phyloP scores from a whole-genome alignment of 2,797 vertebrate genomes.

The Melanogrammus aeglefinus region DNA sequence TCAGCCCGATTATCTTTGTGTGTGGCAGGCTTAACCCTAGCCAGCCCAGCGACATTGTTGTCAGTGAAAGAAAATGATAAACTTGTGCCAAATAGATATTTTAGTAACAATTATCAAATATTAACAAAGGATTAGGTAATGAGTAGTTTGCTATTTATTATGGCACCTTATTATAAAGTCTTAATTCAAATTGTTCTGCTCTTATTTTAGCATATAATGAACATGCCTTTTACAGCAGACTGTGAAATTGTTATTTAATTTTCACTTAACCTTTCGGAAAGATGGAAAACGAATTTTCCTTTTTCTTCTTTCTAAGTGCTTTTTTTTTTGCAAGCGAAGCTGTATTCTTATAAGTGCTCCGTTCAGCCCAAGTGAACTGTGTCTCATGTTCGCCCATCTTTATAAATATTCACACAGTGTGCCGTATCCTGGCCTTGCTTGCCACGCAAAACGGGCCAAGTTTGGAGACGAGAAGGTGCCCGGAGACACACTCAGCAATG shows the following conservation, averaged over 20 bases:
- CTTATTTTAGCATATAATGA: slow-evolving; percentile 62
- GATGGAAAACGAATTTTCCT: slow-evolving; percentile 14
- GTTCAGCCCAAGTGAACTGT: slow-evolving; percentile 9
- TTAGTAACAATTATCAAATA: no score
- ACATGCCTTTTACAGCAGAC: slow-evolving; percentile 44
- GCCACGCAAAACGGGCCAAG: slow-evolving; percentile 21
- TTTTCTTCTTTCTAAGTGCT: slow-evolving; percentile 25
- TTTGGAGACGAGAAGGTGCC: slow-evolving; percentile 17
- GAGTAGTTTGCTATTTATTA: no score
- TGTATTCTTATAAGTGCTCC: slow-evolving; percentile 15
- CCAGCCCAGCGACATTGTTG: no score
- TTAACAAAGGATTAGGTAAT: no score
- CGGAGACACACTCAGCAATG: slow-evolving; percentile 22
- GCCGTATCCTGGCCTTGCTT: slow-evolving; percentile 18
- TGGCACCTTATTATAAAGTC: no score
- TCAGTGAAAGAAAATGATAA: no score
- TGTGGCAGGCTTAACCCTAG: no score
- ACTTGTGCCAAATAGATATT: no score
- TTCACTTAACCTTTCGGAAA: slow-evolving; percentile 34
- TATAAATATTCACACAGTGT: slow-evolving; percentile 5
- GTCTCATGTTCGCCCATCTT: slow-evolving; percentile 23
- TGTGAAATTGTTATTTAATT: slow-evolving; percentile 66
- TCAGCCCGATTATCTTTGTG: no score
- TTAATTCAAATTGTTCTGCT: slow-evolving; percentile 30
- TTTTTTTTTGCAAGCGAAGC: neutral